Evolutionary conservation across 30 jellyfish, hydroid and myxozoan genomes (phyloP), one percentile per base, ranked within the genome.

Genomic region (Cassiopea andromeda): DNA sequence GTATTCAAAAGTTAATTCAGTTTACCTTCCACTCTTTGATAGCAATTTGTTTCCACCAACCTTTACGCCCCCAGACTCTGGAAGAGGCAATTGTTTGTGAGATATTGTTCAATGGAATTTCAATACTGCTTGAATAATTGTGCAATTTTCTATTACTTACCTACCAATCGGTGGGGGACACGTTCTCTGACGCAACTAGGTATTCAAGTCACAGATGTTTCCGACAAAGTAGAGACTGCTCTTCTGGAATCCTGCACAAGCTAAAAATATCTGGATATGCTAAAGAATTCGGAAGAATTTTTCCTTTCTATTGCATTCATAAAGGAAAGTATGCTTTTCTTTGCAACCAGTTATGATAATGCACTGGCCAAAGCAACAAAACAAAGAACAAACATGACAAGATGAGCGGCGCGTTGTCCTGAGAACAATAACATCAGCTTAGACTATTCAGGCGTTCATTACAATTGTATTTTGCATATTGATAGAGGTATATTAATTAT

Each of bases 1-100:
- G n/a, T n/a, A n/a, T n/a, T n/a, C n/a, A n/a, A n/a, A n/a, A n/a
- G n/a, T n/a, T n/a, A n/a, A n/a, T n/a, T n/a, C 13, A 15, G 66
- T 14, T 18, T 77, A 93, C 97, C 98, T 86, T 86, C 70, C 88
- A 90, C 90, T 89, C 80, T 86, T 94, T 70, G 98, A 82, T 8
- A 94, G 92, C 18, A 94, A 81, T 47, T 94, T 94, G 81, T 94
- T 94, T 60, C 91, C 97, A 27, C 97, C 96, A 60, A 81, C 81
- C 50, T 94, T 90, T 38, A 91, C 87, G 59, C 95, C 92, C 48
- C 97, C 97, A 13, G 98, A 90, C 48, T 81, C 98, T 94, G 54
- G 46, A 89, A 93, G 5, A 50, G 64, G 9, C 64, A 50, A 9
- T 2, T 2, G 64, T 50, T 50, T 50, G 64, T 9, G 9, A 50